A percentile compares a stretch with the other conserved stretches of the same genome.
Conservation (phyloP, 1,140 invertebrate genomes). For the Camponotus vicinus region DNA sequence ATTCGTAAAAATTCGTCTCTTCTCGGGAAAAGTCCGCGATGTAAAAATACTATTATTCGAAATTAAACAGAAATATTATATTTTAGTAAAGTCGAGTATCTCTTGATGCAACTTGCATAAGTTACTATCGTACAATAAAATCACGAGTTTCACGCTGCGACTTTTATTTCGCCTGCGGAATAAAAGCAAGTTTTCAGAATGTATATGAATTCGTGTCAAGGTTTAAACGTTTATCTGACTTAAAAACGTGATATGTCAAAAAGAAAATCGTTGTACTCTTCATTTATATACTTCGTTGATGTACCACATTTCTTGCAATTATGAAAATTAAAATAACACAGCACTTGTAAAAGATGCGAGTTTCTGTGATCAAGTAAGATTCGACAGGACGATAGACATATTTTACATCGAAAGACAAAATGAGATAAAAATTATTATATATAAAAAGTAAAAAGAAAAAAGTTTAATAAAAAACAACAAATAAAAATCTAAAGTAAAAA, state of each 20-base stretch:
- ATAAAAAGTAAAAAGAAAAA: too few relatives aligned
- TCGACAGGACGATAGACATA: neutral
- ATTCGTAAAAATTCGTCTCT: neutral
- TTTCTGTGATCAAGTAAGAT: neutral
- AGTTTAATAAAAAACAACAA: too few relatives aligned
- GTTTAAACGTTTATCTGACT: conserved; percentile 43
- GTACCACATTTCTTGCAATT: neutral
- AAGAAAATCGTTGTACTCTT: neutral
- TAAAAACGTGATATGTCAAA: conserved; percentile 36
- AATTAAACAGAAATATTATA: conserved; percentile 1
- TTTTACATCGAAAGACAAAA: neutral
- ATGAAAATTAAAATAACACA: conserved; percentile 27
- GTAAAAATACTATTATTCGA: neutral
- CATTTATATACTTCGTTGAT: neutral
- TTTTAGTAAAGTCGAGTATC: neutral
- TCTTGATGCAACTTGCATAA: conserved; percentile 27
- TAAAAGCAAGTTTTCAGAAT: conserved; percentile 51
- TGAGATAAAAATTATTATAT: neutral
- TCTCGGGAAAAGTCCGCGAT: neutral
- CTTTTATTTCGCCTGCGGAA: conserved; percentile 37
- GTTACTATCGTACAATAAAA: neutral
- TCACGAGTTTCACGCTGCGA: conserved; percentile 21
- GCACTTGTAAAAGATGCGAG: neutral
- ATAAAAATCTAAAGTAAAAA: too few relatives aligned
- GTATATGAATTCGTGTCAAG: conserved; percentile 48